phyloP scores from a whole-genome alignment of 2,797 vertebrate species.

The Micromesistius poutassou region DNA sequence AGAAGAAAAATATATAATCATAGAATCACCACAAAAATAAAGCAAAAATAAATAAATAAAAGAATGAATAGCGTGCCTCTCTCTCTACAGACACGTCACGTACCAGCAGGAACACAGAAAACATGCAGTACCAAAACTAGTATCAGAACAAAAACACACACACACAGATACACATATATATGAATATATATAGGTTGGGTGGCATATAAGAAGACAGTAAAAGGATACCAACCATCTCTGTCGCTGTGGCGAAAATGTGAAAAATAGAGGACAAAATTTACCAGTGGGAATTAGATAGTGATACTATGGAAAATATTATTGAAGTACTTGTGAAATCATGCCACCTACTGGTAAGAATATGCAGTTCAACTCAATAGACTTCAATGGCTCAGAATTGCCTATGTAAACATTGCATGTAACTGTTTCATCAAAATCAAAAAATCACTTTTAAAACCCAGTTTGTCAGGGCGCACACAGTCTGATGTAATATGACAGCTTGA shows the following conservation, averaged over 20 bases:
- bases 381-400: background rate
- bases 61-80: background rate
- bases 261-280: slow-evolving; percentile 46
- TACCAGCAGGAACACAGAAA: background rate
- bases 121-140: background rate
- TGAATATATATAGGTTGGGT: background rate
- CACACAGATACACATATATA: background rate
- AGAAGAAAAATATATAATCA: background rate
- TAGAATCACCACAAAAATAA: background rate
- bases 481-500: background rate
- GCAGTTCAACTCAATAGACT: background rate
- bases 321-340: slow-evolving; percentile 16
- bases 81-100: background rate
- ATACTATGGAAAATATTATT: slow-evolving; percentile 46
- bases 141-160: background rate
- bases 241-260: slow-evolving; percentile 80
- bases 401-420: background rate
- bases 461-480: background rate
- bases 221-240: slow-evolving; percentile 97
- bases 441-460: background rate
- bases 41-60: background rate
- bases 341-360: slow-evolving; percentile 45
- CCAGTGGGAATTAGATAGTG: slow-evolving; percentile 46
- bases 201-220: slow-evolving; percentile 15
- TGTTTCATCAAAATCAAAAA: background rate